Evolutionary conservation across 1,140 invertebrate species (phyloP), one percentile per base, ranked within the genome.

Genomic region (Zeugodacus cucurbitae): DNA sequence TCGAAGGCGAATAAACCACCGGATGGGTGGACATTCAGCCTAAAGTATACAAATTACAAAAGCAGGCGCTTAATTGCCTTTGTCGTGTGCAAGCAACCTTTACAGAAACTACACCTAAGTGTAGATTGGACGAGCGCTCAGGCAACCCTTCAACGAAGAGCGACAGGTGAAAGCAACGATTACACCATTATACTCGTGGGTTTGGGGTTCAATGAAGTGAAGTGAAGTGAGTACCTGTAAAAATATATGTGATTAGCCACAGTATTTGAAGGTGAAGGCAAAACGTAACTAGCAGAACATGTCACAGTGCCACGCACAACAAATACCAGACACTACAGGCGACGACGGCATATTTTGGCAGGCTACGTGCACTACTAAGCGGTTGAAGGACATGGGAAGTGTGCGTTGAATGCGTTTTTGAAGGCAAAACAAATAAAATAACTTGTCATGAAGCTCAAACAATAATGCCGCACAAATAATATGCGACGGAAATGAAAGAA

Each of bases 21-120:
- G 11, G 74, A 48, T 26, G 37, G 41, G 44, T 48, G 44, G 37
- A n/a, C 11, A 54, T 48, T 26, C n/a, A 48, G 37, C 11, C 37
- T 14, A 48, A 82, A 82, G 44, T 48, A 37, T 26, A 20, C 74
- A 82, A 48, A 82, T 82, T 82, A 82, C 74, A 44, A 48, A 34
- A 82, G 41, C 74, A 82, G 74, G 44, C 74, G 41, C 41, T 82
- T 29, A 82, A n/a, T 82, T 82, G 34, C 74, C 74, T 26, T 44
- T 48, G 11, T 29, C 37, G 7, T 48, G 70, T 37, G 37, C 32
- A 74, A 41, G 17, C 64, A 67, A 32, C 64, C 64, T 32, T 32
- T n/a, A 62, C 29, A n/a, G 34, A 34, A 67, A 17, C 29, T 29
- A 62, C 26, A 26, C 2, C 26, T 26, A 3, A 3, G 10, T 8